phyloP scores from a whole-genome alignment of 1,140 invertebrate species.

The Lasioglossum albipes region DNA sequence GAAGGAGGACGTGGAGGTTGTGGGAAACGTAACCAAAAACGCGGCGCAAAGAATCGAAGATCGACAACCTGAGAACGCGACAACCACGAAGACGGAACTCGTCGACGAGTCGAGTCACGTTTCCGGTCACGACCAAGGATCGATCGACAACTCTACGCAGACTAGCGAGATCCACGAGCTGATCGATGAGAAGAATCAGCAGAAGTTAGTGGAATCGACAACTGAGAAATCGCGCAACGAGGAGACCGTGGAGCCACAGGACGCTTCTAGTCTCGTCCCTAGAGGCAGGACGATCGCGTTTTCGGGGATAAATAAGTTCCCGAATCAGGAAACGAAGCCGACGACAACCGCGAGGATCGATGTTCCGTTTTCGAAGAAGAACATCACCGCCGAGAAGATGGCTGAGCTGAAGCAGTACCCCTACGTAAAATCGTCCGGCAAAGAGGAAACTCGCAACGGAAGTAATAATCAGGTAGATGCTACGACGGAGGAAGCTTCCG shows the following conservation, averaged over 20 bases:
- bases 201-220: slow-evolving; percentile 2
- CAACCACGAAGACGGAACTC: not conserved
- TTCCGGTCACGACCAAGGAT: too few relatives aligned
- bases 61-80: not conserved
- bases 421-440: slow-evolving; percentile 29
- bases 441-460: not conserved
- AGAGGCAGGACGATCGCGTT: slow-evolving; percentile 70
- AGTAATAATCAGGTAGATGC: not conserved
- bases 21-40: slow-evolving; percentile 56
- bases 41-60: slow-evolving; percentile 57
- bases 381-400: slow-evolving; percentile 11
- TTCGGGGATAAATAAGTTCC: slow-evolving; percentile 55
- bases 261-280: slow-evolving; percentile 43
- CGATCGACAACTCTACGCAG: not conserved
- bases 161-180: not conserved
- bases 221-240: not conserved
- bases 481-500: slow-evolving; percentile 59
- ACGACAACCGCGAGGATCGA: slow-evolving; percentile 15
- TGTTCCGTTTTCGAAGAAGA: slow-evolving; percentile 12
- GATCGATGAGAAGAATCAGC: not conserved
- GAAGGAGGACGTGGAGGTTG: slow-evolving; percentile 71
- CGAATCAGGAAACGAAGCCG: slow-evolving; percentile 47
- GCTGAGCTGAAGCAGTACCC: slow-evolving; percentile 51
- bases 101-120: not conserved
- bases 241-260: not conserved